Evolutionary conservation across 2,888 invertebrate genomes (phyloP), one percentile per base, ranked within the genome.

Genomic region (Drosophila melanocephala): DNA sequence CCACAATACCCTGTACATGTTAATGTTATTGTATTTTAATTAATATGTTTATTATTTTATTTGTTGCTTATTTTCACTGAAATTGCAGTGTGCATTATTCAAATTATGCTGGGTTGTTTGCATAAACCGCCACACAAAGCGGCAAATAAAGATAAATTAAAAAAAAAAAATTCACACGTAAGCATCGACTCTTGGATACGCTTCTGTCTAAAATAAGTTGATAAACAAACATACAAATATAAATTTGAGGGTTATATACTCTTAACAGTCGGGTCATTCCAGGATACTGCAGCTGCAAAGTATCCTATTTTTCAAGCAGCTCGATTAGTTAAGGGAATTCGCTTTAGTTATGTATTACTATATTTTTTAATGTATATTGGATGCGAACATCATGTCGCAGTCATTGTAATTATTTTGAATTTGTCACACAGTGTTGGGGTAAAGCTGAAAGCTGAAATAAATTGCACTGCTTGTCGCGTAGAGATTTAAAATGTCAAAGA

Each of bases 31-130:
- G 71, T 80, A 69, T 77, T 86, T 86, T 80, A 86, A 83, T 83
- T 83, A 81, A 86, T 86, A 86, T 83, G 74, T 74, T 83, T 83
- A 80, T 83, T 80, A 59, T 77, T 71, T 66, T 72, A 60, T 63
- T 82, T 85, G 65, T 67, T 55, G 56, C 61, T 57, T 71, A 69
- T 72, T 74, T 78, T 58, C 70, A 57, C 58, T 51, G 50, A 64
- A 75, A 79, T 58, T 74, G 57, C 65, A 12, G 7, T 33, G 58
- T 58, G 50, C 59, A 81, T 71, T 77, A 69, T 81, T 57, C 35
- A 73, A 73, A 72, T 73, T 50, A 68, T 64, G 62, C 47, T 39
- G 52, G 59, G 37, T 75, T 62, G 56, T 55, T 61, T 67, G 57
- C 44, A 58, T 37, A 68, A 39, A 52, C 33, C 66, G 51, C 51